Evolutionary conservation across 2,888 invertebrate genomes (phyloP), one percentile per base, ranked within the genome.

Genomic region (Resseliella maxima): DNA sequence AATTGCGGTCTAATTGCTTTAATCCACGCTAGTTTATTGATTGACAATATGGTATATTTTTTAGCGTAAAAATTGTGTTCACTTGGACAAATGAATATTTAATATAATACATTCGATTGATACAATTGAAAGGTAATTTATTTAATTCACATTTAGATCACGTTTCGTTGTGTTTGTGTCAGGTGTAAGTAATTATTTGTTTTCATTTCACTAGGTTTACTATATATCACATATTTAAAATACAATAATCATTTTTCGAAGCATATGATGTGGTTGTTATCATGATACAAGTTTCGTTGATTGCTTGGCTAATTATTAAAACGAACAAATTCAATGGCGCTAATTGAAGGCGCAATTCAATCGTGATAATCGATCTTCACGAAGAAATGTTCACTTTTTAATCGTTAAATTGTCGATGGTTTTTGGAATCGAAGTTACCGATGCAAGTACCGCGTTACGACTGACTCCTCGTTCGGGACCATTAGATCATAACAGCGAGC

Each of bases 401-500:
- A 72, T 72, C 24, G 59, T 72, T 72, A 1, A 50, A n/a, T 31
- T 27, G 0, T 72, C 72, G 72, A 72, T 72, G 27, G 35, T 59
- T 72, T 72, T 35, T 24, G 59, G 72, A 72, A 83, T 83, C 24
- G 83, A 83, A 83, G 83, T 83, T 83, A 83, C 83, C 83, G 83
- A 83, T 83, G 83, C 83, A 38, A 83, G 83, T 83, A 83, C 38
- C 83, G 38, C 83, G 12, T 83, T 83, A 27, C 83, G 38, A 83
- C 83, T 83, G 83, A 83, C 38, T 83, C 24, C 83, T 72, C 72
- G 72, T 21, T n/a, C 83, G 38, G 38, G 83, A 24, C n/a, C 83
- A 83, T 83, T 83, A 83, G 83, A 83, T 83, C 83, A 83, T 83
- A 83, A 38, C 83, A 83, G 83, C 83, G 83, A 36, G 38, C 83